phyloP scores from a whole-genome alignment of 1,140 invertebrate genomes.

The Manduca sexta region DNA sequence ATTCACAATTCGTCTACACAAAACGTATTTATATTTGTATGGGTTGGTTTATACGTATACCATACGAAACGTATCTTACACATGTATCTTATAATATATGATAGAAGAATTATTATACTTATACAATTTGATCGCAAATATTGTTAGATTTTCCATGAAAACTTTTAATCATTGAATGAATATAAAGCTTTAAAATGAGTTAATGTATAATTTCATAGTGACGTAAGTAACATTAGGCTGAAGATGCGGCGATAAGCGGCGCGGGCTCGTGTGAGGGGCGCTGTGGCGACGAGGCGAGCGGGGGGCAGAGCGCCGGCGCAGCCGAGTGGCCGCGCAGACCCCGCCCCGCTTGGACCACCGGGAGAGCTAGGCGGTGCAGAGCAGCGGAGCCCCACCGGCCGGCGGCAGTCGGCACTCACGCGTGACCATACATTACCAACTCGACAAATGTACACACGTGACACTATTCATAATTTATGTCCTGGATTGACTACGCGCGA shows the following conservation, averaged over 20 bases:
- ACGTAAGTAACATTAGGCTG: conserved; percentile 54
- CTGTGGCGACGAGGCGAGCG: conserved; percentile 27
- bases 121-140: too few relatives aligned
- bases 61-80: too few relatives aligned
- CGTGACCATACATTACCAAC: conserved; percentile 23
- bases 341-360: conserved; percentile 66
- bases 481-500: conserved; percentile 15
- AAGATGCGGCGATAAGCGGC: conserved; percentile 62
- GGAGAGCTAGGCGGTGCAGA: conserved; percentile 57
- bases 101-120: too few relatives aligned
- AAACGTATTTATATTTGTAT: neutral
- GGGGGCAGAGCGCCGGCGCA: conserved; percentile 31
- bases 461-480: conserved; percentile 49
- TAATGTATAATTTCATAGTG: conserved; percentile 48
- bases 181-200: conserved; percentile 41
- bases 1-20: neutral
- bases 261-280: conserved; percentile 22
- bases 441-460: conserved; percentile 40
- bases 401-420: conserved; percentile 4
- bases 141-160: neutral
- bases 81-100: too few relatives aligned
- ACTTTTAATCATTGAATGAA: neutral
- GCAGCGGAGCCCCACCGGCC: conserved; percentile 18
- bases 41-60: too few relatives aligned
- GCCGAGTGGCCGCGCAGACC: conserved; percentile 59